A percentile compares a stretch with the other conserved stretches of the same genome.
Conservation (phyloP, 2,888 invertebrate species). For the Cordilura impudica region DNA sequence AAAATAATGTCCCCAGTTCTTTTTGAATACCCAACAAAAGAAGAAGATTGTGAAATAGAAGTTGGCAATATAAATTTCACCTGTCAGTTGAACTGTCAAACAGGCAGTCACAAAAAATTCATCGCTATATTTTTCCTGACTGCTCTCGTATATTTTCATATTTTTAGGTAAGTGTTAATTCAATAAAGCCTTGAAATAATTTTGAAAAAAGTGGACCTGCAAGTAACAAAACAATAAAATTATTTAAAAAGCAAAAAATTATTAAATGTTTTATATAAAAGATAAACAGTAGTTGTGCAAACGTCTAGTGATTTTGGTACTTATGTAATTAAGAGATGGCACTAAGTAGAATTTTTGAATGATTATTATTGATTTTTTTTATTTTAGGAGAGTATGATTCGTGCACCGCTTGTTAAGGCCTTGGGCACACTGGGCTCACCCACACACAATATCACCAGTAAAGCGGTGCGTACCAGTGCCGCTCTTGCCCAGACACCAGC, state of each 20-base stretch:
- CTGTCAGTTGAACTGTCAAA: slow-evolving; percentile 52
- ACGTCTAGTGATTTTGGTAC: slow-evolving; percentile 17
- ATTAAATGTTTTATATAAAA: too few relatives aligned
- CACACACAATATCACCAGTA: slow-evolving; percentile 78
- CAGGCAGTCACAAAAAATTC: slow-evolving; percentile 31
- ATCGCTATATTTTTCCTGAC: slow-evolving; percentile 52
- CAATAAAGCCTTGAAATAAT: neutral
- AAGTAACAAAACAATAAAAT: neutral
- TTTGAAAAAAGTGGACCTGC: neutral
- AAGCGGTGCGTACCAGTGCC: slow-evolving; percentile 78
- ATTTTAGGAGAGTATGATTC: slow-evolving; percentile 82
- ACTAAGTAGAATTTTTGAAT: slow-evolving; percentile 19
- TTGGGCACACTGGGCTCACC: slow-evolving; percentile 79
- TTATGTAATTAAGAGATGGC: slow-evolving; percentile 51
- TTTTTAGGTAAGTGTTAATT: slow-evolving; percentile 54
- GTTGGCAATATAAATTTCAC: slow-evolving; percentile 32
- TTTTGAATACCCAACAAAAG: neutral
- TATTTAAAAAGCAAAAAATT: neutral
- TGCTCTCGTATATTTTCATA: slow-evolving; percentile 58
- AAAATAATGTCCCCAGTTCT: too few relatives aligned
- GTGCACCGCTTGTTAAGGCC: slow-evolving; percentile 86
- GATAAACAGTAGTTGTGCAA: neutral
- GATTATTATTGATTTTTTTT: slow-evolving; percentile 13
- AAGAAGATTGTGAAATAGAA: neutral
- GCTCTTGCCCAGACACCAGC: slow-evolving; percentile 77